phyloP scores from a whole-genome alignment of 2,113 vertebrate species.

The Tricholaema leucomelas region DNA sequence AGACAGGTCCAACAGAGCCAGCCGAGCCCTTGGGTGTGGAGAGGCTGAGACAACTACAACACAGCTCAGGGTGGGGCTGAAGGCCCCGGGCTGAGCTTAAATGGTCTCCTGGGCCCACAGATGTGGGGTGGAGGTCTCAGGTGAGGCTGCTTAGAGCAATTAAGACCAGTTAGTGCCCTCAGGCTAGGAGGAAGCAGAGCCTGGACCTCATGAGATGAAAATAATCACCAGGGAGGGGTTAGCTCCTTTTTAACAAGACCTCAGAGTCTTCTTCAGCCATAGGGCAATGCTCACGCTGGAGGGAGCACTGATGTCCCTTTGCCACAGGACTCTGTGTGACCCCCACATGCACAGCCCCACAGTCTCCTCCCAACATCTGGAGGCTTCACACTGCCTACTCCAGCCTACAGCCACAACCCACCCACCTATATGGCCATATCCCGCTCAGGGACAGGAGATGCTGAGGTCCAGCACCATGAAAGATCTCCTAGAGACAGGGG shows the following conservation, averaged over 20 bases:
- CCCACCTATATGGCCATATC: rapidly evolving
- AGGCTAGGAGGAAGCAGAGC: neutral
- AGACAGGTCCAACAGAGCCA: neutral
- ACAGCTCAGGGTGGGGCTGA: too few relatives aligned
- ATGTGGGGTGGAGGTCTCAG: neutral
- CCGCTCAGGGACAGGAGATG: neutral
- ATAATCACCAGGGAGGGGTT: too few relatives aligned
- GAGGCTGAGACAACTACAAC: neutral
- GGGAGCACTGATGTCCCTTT: neutral
- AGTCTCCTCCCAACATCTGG: neutral
- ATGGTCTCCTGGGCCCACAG: neutral
- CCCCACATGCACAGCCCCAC: too few relatives aligned
- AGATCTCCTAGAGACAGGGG: neutral
- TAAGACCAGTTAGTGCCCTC: neutral
- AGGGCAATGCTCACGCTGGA: rapidly evolving
- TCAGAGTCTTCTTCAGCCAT: rapidly evolving
- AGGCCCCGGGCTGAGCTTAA: neutral
- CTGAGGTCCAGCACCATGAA: neutral
- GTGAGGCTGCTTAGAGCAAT: neutral
- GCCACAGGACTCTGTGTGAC: neutral
- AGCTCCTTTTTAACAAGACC: neutral
- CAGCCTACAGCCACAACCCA: neutral
- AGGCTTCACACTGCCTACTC: neutral
- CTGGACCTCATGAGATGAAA: neutral
- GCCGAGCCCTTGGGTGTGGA: rapidly evolving